Evolutionary conservation across 2,888 invertebrate species (phyloP).

Genomic region (Theretra japonica): DNA sequence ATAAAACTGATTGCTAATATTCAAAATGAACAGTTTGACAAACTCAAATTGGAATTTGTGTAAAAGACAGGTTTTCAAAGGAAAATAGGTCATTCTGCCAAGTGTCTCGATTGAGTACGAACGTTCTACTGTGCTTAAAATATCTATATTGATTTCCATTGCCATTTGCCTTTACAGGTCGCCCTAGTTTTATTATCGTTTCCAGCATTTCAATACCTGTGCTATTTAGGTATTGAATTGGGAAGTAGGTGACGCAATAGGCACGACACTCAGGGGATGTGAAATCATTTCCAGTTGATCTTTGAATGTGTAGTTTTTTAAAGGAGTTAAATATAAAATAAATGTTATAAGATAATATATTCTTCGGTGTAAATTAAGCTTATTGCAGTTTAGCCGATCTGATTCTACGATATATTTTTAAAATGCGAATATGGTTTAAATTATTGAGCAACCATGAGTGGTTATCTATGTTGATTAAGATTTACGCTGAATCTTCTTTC

Average conservation of each 20-base stretch:
- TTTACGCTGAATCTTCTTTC: too few species aligned
- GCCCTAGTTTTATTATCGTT: slow-evolving; percentile 20
- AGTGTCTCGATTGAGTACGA: slow-evolving; percentile 7
- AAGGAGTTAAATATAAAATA: too few species aligned
- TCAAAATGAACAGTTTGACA: not conserved
- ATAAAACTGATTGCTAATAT: not conserved
- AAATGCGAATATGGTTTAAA: too few species aligned
- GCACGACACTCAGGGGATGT: not conserved
- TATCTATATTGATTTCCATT: slow-evolving; percentile 20
- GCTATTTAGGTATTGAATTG: slow-evolving; percentile 1
- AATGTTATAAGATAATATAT: too few species aligned
- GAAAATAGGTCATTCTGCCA: slow-evolving; percentile 2
- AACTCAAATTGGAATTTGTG: not conserved
- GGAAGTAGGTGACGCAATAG: not conserved
- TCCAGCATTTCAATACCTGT: slow-evolving; percentile 19
- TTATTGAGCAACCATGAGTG: too few species aligned
- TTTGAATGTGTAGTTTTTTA: too few species aligned
- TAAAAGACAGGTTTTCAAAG: not conserved
- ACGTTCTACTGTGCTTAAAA: not conserved
- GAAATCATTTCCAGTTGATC: not conserved
- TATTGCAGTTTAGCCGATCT: too few species aligned
- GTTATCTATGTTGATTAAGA: too few species aligned
- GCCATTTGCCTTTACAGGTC: slow-evolving; percentile 11
- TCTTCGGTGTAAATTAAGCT: too few species aligned
- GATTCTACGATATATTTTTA: too few species aligned